A percentile compares a stretch with the other conserved stretches of the same genome.
Evolutionary conservation across 2,797 vertebrate species (phyloP).

Genomic region (Hapalemur alaotrensis): DNA sequence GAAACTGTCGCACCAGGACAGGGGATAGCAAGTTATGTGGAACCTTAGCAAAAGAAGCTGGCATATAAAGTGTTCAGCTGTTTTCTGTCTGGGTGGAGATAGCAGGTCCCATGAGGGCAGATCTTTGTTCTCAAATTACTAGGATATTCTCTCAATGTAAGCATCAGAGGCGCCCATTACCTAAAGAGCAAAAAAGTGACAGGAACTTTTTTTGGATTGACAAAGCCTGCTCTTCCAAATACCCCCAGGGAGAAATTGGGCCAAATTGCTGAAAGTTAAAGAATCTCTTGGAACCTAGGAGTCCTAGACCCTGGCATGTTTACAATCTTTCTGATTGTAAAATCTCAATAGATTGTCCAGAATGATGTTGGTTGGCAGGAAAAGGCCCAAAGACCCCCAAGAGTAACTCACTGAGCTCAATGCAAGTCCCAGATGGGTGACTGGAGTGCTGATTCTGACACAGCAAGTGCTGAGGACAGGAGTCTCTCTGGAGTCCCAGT

Average conservation of each 20-base stretch:
- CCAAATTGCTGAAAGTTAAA: neutral
- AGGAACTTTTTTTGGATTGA: neutral
- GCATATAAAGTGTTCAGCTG: neutral
- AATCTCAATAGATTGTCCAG: neutral
- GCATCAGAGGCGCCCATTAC: neutral
- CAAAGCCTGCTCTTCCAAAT: neutral
- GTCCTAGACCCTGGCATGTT: neutral
- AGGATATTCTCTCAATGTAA: neutral
- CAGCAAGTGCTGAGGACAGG: neutral
- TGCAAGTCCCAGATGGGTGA: neutral
- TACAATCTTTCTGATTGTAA: neutral
- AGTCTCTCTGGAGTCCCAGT: neutral
- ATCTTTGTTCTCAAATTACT: neutral
- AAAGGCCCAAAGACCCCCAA: neutral
- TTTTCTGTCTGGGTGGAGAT: neutral
- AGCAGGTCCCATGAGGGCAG: neutral
- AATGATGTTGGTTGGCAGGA: neutral
- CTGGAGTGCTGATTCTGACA: neutral
- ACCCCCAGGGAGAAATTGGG: neutral
- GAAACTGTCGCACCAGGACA: neutral
- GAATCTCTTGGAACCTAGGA: neutral
- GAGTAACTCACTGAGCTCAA: neutral
- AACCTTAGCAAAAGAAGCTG: neutral
- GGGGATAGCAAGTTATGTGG: neutral
- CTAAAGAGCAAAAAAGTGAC: neutral